Evolutionary conservation across 2,113 vertebrate species (phyloP), one percentile per base, ranked within the genome.

Genomic region (Indicator maculatus): DNA sequence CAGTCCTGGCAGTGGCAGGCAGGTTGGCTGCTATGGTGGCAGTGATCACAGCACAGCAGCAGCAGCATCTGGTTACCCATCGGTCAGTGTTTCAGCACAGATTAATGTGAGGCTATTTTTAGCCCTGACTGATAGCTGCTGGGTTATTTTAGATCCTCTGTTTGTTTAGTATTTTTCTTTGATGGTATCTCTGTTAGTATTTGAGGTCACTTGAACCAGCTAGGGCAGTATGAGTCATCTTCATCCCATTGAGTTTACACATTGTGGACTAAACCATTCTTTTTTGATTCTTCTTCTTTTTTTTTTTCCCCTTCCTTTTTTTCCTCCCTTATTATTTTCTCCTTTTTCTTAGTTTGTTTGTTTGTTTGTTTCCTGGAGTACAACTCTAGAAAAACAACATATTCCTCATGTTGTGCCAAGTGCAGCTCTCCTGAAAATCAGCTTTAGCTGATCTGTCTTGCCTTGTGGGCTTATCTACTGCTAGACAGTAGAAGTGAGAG

Each of bases 131-230:
- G 58, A 75, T 90, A 88, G 73, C 90, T 84, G 59, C 50, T 78
- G n/a, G 90, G 86, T 90, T 83, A 63, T 84, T 96, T 90, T 92
- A 81, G 73, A 92, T 60, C 8, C 5, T 82, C 75, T 88, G 70
- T 94, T 94, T 94, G 86, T 89, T 91, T 82, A 63, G 41, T 86
- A 36, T 71, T 87, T 44, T 88, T 79, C 78, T 89, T 85, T 79
- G 55, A 86, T 82, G 47, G 65, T 81, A 92, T 95, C 79, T 92
- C 31, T 74, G 77, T 85, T 88, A 71, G 56, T 86, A 60, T 83
- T 94, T 86, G 86, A 92, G 80, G 65, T 95, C 86, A 72, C 28
- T 88, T 67, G 61, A 88, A 78, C 38, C 28, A 83, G 80, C 26
- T 64, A 58, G 65, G 59, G 65, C 44, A 7, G 1, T 67, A 24